phyloP scores from a whole-genome alignment of 2,888 invertebrate species.

The Macaria notata region DNA sequence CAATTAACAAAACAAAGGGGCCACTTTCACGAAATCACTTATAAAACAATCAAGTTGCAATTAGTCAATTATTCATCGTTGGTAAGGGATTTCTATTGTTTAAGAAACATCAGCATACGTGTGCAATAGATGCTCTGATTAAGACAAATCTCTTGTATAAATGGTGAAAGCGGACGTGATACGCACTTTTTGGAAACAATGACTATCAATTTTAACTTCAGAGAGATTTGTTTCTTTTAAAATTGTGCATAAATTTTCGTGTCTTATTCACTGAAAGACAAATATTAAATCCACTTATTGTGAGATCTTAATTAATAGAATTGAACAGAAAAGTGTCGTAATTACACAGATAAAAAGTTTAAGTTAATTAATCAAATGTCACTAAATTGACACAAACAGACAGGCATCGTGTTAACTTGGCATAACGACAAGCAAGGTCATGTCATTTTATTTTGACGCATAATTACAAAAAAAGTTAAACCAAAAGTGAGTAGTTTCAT shows the following conservation, averaged over 20 bases:
- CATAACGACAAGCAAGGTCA: slow-evolving; percentile 2
- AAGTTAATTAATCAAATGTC: neutral
- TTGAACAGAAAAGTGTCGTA: too few species aligned
- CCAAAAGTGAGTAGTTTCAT: neutral
- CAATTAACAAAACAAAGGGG: slow-evolving; percentile 14
- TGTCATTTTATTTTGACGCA: slow-evolving; percentile 9
- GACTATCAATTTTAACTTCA: too few species aligned
- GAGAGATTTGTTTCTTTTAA: too few species aligned
- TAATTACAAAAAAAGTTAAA: slow-evolving; percentile 6
- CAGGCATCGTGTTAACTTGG: slow-evolving; percentile 1
- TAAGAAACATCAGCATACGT: neutral
- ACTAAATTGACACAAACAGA: slow-evolving; percentile 2
- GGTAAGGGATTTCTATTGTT: slow-evolving; percentile 14
- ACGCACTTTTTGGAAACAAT: neutral
- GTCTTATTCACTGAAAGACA: too few species aligned
- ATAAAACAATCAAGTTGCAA: slow-evolving; percentile 15
- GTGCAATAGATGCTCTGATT: slow-evolving; percentile 3
- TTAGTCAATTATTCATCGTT: slow-evolving; percentile 13
- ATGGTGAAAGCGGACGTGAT: slow-evolving; percentile 4
- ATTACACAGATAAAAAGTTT: neutral
- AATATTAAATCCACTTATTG: too few species aligned
- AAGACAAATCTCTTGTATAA: slow-evolving; percentile 1
- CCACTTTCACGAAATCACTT: slow-evolving; percentile 14
- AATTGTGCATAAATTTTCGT: too few species aligned
- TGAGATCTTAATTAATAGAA: too few species aligned